Base-by-base conservation (phyloP, 2,113 vertebrate genomes). In the Hypanus sabinus region DNA sequence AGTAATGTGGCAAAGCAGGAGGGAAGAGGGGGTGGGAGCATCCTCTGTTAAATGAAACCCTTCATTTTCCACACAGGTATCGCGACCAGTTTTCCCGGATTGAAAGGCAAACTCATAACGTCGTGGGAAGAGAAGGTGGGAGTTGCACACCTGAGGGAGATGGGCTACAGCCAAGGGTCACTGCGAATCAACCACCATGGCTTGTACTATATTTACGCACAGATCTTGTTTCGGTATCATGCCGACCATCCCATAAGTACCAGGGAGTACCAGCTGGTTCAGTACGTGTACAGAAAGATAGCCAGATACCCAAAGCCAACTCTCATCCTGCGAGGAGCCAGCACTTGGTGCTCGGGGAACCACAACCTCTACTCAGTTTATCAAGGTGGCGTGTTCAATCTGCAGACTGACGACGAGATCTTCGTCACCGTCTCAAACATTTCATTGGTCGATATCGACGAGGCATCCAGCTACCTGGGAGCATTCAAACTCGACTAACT, bases 301-400 rank as follows among this genome's bases (percentile, higher is more conserved):
- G 68, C 91, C 22, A 93, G 55, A 1, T 96, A 96, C 0, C 96
- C 95, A 97, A 98, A 96, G 96, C 96, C 95, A 76, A 95, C 97
- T 95, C 95, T 97, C 93, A 98, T 93, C 68, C 7, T 98, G 97
- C 99, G 99, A 95, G 98, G 98, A 46, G 98, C 98, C 91, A 98
- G 98, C 95, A 99, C 98, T 94, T 97, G 98, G 94, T 97, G 97
- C 94, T 98, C 98, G 97, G 97, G 97, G 91, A 96, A 96, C 91
- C 96, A 96, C 83, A 98, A 98, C 96, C 99, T 99, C 96, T 99
- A 99, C 96, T 99, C 98, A 87, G 97, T 98, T 94, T 98, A 99
- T 22, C 97, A 99, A 94, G 98, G 98, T 94, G 97, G 98, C 0
- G 97, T 98, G 93, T 97, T 99, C 94, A 97, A 95, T 85, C 95